Base-by-base conservation (phyloP, 2,113 vertebrate genomes). In the Nyctereutes procyonoides region DNA sequence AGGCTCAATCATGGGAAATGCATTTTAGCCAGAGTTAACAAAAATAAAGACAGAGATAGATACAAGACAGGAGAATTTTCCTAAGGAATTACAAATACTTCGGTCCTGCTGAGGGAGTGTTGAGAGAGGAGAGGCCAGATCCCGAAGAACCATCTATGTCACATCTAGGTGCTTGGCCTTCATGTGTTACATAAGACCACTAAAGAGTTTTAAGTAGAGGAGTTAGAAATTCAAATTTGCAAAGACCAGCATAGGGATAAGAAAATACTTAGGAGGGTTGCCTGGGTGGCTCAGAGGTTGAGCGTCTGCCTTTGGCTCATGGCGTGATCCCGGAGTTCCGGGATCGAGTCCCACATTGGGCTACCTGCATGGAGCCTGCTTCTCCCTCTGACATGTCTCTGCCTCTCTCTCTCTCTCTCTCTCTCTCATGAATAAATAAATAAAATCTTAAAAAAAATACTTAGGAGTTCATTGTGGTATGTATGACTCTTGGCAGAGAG, bases 1-100 rank as follows among this genome's bases (percentile, higher is more conserved):
- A 77, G 51, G 28, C 15, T 35, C 92, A 92, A 69, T 94, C 43
- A n/a, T 76, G 16, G n/a, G 14, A 55, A 96, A 92, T 91, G 7
- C n/a, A 35, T 83, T 95, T 88, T 86, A 95, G 28, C 60, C 16
- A 20, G 20, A 83, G 43, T 15, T 79, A 84, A 55, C 9, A 80
- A 38, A 76, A 74, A 77, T 35, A 90, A 94, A 63, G 65, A 62
- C 10, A 83, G 22, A 76, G 63, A 74, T 79, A 77, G 58, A 69
- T 79, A 7, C 13, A 9, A 56, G 3, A 87, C 35, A 30, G 0
- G n/a, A 32, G 67, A 55, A 0, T 71, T 81, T 90, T 53, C 24
- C 43, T 8, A 10, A 63, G 19, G 20, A 86, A 38, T 89, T 91
- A 9, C 3, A 51, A 74, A 55, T 90, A 38, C 19, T 80, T 67